phyloP scores from a whole-genome alignment of 1,140 invertebrate genomes.

The Neotoxoptera formosana region DNA sequence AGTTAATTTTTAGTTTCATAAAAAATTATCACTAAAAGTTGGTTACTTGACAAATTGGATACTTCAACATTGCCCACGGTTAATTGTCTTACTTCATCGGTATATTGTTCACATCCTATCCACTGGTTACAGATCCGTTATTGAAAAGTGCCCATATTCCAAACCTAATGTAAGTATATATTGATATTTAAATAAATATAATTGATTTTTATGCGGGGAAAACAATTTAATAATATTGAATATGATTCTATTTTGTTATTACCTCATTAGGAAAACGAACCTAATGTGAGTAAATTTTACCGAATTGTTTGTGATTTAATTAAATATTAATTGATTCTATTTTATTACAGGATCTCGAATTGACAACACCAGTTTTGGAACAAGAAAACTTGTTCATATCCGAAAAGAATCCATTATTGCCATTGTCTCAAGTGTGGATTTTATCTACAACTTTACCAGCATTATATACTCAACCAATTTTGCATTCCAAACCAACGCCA shows the following conservation, averaged over 20 bases:
- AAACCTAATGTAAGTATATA: constrained; percentile 59
- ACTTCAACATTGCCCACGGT: constrained; percentile 75
- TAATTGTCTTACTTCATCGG: constrained; percentile 80
- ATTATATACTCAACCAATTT: constrained; percentile 72
- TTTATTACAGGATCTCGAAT: constrained; percentile 67
- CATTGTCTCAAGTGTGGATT: constrained; percentile 80
- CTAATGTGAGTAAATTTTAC: constrained; percentile 53
- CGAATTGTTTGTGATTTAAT: constrained; percentile 4
- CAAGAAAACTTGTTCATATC: constrained; percentile 59
- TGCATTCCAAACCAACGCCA: constrained; percentile 63
- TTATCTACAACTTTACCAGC: constrained; percentile 76
- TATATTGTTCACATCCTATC: constrained; percentile 79
- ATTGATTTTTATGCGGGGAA: constrained; percentile 12
- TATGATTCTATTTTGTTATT: constrained; percentile 49
- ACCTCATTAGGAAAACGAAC: constrained; percentile 50
- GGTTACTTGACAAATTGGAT: constrained; percentile 83
- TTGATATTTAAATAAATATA: not conserved
- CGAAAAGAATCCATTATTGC: constrained; percentile 65
- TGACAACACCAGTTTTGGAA: constrained; percentile 77
- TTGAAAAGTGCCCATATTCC: constrained; percentile 57
- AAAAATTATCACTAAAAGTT: constrained; percentile 75
- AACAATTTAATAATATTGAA: constrained; percentile 37
- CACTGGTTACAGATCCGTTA: constrained; percentile 72
- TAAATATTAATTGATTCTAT: constrained; percentile 7
- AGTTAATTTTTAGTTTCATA: constrained; percentile 71